Evolutionary conservation across 2,113 vertebrate genomes (phyloP), one percentile per base, ranked within the genome.

Genomic region (Struthio camelus): DNA sequence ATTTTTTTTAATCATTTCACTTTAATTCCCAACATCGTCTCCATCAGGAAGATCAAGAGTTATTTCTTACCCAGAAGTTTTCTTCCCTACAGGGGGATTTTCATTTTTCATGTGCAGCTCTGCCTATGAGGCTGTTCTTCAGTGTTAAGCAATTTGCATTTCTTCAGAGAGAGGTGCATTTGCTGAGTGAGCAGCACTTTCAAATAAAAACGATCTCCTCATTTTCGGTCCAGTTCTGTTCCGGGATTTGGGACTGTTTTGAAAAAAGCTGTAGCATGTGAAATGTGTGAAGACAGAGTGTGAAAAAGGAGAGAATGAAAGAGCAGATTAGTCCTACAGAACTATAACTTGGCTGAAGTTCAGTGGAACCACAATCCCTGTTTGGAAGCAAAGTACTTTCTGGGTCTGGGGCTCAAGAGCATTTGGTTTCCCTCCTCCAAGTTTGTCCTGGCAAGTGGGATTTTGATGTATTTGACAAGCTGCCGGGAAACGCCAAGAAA

Each of bases 1-100:
- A 51, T 9, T 23, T 23, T 40, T 97, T 95, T 95, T 94, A 94
- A 96, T 97, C 83, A 94, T 94, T 96, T 90, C 72, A 71, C 85
- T 94, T 97, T 95, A 94, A 96, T 97, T 97, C 92, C 85, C 61
- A 92, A 83, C 92, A 89, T 96, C 28, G 4, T 93, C 93, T 94
- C 95, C 83, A 87, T 96, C 94, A 80, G 40, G 85, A 97, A 95
- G 95, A 97, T 97, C 96, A 97, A 95, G 95, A 97, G 82, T 96
- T 96, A 90, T 94, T 97, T 90, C 80, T 67, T 94, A 94, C 82
- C 90, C 94, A 91, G 93, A 91, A 93, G 48, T 27, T 34, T 3
- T 5, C 32, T 92, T 94, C 93, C 90, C 70, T 87, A 22, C 77
- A 80, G 79, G 62, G 75, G 59, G 67, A 93, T 94, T 91, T 95